Evolutionary conservation across 2,797 vertebrate genomes (phyloP).

Genomic region (Podargus strigoides): DNA sequence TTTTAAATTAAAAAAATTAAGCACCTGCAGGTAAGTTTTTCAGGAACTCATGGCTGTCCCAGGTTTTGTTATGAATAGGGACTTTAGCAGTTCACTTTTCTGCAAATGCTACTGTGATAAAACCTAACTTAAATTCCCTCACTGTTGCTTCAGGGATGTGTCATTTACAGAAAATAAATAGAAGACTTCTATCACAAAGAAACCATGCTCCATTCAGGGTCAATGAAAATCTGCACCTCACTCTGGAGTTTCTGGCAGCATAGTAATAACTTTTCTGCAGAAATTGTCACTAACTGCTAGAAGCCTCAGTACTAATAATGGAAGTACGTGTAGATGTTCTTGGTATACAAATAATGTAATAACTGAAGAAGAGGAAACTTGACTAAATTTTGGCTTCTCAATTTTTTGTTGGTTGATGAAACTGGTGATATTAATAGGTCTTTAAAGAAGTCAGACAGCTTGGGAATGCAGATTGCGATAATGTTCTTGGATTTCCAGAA

Average conservation of each 20-base stretch:
- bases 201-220: not conserved
- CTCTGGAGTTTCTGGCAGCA: not conserved
- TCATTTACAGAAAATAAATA: slow-evolving; percentile 56
- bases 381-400: not conserved
- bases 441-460: not conserved
- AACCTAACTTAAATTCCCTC: slow-evolving; percentile 39
- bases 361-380: not conserved
- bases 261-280: slow-evolving; percentile 16
- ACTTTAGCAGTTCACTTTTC: slow-evolving; percentile 9
- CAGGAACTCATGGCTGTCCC: not conserved
- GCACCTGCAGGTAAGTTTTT: slow-evolving; percentile 52
- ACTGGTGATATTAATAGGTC: not conserved
- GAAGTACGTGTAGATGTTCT: not conserved
- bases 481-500: slow-evolving; percentile 21
- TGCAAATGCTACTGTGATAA: slow-evolving; percentile 35
- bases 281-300: not conserved
- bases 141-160: slow-evolving; percentile 44
- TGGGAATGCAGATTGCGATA: not conserved
- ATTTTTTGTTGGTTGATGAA: not conserved
- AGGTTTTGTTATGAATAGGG: slow-evolving; percentile 10
- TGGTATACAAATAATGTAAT: not conserved
- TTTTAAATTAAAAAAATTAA: slow-evolving; percentile 52
- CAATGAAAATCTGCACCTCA: not conserved
- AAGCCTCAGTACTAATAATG: not conserved
- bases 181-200: slow-evolving; percentile 7